A percentile compares a stretch with the other conserved stretches of the same genome.
Evolutionary conservation across 1,140 invertebrate genomes (phyloP).

Genomic region (Brachionus paranguensis): DNA sequence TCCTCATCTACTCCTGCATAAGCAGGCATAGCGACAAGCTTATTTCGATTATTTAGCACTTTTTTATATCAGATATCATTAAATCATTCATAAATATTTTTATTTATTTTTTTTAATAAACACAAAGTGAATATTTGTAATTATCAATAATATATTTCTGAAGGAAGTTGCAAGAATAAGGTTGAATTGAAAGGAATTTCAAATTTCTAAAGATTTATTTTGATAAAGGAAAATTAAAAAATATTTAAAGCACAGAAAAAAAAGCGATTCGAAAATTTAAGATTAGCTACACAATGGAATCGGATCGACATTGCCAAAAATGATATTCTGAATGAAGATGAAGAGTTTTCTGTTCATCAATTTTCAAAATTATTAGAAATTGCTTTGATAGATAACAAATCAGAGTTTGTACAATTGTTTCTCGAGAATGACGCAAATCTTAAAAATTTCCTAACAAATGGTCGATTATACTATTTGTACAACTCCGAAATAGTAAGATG

Average conservation of each 20-base stretch:
- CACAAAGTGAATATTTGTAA: no score
- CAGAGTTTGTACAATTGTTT: conserved; percentile 27
- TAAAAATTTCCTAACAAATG: not conserved
- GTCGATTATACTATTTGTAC: conserved; percentile 45
- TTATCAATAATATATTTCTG: no score
- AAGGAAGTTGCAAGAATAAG: no score
- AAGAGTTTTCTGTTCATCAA: conserved; percentile 9
- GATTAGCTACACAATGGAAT: conserved; percentile 43
- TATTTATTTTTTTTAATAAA: no score
- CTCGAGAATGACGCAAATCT: conserved; percentile 8
- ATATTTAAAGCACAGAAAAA: not conserved
- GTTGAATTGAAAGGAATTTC: no score
- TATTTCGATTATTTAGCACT: no score
- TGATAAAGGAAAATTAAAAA: not conserved
- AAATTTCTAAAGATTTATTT: no score
- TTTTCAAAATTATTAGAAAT: conserved; percentile 49
- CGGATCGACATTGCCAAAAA: conserved; percentile 38
- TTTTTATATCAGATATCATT: no score
- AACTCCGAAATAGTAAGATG: conserved; percentile 45
- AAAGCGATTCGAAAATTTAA: conserved; percentile 39
- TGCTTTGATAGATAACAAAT: not conserved
- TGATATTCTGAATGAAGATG: conserved; percentile 40
- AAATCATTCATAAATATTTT: no score
- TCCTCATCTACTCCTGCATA: no score
- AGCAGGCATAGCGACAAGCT: no score